Evolutionary conservation across 2,888 invertebrate genomes (phyloP), one percentile per base, ranked within the genome.

Genomic region (Philhelius pedissequus): DNA sequence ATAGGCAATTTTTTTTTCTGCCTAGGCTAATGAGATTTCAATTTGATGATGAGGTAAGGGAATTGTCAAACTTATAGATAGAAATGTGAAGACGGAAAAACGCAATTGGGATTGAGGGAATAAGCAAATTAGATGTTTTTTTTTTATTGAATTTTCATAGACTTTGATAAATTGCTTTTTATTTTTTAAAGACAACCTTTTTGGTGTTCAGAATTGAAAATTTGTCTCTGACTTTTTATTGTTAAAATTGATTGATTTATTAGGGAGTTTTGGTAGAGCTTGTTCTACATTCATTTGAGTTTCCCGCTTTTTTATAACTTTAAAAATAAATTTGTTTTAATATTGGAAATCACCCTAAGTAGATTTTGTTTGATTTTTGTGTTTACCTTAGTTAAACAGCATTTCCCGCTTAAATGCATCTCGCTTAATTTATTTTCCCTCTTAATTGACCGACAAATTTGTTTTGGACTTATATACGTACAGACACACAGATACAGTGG

Each of bases 21-120:
- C 15, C 40, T 30, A n/a, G 18, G 40, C 75, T 84, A 84, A 84
- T 84, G 71, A 84, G 80, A 80, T 84, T 80, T 84, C 80, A 80
- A 76, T 75, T 84, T 84, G 66, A 84, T 84, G 71, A 84, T 84
- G 68, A 80, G 84, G 76, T 76, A 71, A 71, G 80, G 84, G 80
- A 80, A 80, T 84, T 84, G 62, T 35, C 22, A 56, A 78, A 70
- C n/a, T 40, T 43, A n/a, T 62, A n/a, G 6, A 38, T 58, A 4
- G 25, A 54, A 38, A 43, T 27, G 20, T n/a, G 13, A 15, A 27
- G 8, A 13, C 1, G 35, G 8, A 6, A 3, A 22, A 18, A 13
- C 48, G 45, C 15, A 45, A 70, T 35, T 70, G 54, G 11, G 13
- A 43, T 71, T 71, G 22, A 1, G 20, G 20, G 48, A 35, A 45